Evolutionary conservation across 2,797 vertebrate genomes (phyloP), one percentile per base, ranked within the genome.

Genomic region (Gadopsis bispinosus): DNA sequence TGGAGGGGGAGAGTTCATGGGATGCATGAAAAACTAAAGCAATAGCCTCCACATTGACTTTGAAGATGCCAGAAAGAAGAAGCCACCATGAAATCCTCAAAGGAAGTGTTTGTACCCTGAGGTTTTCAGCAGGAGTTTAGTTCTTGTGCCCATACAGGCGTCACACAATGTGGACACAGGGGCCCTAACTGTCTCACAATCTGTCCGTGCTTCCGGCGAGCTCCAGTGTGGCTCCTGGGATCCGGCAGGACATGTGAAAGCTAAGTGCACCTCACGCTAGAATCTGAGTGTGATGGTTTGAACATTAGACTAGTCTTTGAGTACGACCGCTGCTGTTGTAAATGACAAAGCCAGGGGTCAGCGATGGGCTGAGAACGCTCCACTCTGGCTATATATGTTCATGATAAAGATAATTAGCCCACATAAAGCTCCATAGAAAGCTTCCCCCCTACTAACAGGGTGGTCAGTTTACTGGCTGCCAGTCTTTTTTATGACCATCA

Each of bases 391-490:
- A 7, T 69, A 37, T 81, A 39, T 63, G 55, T 81, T 83, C 68
- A 79, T 51, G 50, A 60, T 53, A 53, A 41, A 56, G 53, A 69
- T 76, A 8, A 69, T 80, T 87, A 78, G 60, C 70, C 77, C 63
- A 26, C 13, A 71, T 51, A 35, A 79, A 80, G 54, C 41, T 55
- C 20, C 17, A 51, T 20, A 81, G 33, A 70, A 69, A 39, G 37
- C 78, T 64, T 39, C 31, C 22, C 59, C 59, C 43, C 5, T 16
- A 50, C 67, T 66, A 53, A 69, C 39, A n/a, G 58, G 67, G 22
- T 64, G 33, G 75, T 83, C 81, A 84, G 20, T 62, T 74, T 45
- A 71, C 62, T 71, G 68, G 73, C 86, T 72, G 61, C 62, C 48
- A 41, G 17, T 79, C 37, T 33, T 47, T 79, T 80, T 77, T 75